A percentile compares a stretch with the other conserved stretches of the same genome.
These are phyloP conservation scores for Marasmarcha lunaedactyla DNA, from an alignment of 2,888 invertebrate genomes.

Conservation along the genomic window DNA sequence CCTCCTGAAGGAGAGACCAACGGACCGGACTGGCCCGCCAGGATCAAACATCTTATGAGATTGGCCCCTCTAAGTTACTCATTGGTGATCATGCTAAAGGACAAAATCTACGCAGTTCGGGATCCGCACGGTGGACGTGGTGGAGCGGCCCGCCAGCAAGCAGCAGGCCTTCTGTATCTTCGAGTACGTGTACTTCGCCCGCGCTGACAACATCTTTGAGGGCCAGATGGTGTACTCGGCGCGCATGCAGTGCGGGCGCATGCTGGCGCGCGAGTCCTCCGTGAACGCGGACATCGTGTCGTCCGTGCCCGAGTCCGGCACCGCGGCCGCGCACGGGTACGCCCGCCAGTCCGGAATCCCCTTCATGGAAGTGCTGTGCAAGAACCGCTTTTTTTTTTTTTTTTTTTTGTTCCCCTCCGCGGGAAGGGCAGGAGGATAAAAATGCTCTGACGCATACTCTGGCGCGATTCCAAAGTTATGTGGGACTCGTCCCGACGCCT, in stretches of 20 bases:
- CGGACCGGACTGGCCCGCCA: conserved; percentile 93
- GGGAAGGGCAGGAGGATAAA: too few species aligned
- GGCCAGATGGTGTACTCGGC: conserved; percentile 97
- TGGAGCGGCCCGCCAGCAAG: conserved; percentile 82
- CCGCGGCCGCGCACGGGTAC: conserved; percentile 96
- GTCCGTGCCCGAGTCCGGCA: conserved; percentile 97
- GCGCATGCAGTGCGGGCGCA: conserved; percentile 91
- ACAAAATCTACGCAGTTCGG: conserved; percentile 93
- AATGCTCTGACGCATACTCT: too few species aligned
- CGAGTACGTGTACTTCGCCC: conserved; percentile 98
- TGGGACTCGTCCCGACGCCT: too few species aligned
- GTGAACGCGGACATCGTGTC: conserved; percentile 96
- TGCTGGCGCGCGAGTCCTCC: conserved; percentile 90
- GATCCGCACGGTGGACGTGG: conserved; percentile 90
- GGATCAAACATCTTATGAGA: conserved; percentile 92
- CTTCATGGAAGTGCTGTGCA: conserved; percentile 95
- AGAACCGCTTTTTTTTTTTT: too few species aligned
- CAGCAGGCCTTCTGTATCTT: conserved; percentile 97
- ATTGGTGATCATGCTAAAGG: conserved; percentile 93
- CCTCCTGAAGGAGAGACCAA: conserved; percentile 87
- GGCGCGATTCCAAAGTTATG: too few species aligned
- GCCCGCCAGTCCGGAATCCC: conserved; percentile 90
- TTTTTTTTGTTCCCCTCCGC: too few species aligned
- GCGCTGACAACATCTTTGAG: conserved; percentile 96
- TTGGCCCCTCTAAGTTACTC: conserved; percentile 95